These are phyloP conservation scores for Ptilonorhynchus violaceus DNA, from an alignment of 2,113 vertebrate genomes.

Conservation along the genomic window DNA sequence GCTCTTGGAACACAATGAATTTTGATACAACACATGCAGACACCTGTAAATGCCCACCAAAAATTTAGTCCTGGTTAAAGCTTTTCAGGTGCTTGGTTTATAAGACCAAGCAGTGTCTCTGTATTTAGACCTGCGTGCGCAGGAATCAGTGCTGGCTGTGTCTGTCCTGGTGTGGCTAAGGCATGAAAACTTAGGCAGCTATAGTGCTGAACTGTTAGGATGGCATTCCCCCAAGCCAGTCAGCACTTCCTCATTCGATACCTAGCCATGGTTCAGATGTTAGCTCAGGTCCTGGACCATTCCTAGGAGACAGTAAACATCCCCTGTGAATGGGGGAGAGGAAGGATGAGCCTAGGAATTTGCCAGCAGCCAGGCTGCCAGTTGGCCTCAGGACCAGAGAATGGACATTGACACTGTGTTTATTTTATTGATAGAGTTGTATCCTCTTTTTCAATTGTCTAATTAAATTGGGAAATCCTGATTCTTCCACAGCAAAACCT, in stretches of 20 bases:
- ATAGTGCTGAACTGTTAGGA: background rate
- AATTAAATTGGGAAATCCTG: background rate
- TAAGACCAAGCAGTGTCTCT: background rate
- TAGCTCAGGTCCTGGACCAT: background rate
- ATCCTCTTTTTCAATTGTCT: background rate
- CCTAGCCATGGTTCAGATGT: background rate
- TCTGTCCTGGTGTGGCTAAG: background rate
- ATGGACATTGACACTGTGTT: background rate
- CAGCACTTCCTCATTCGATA: background rate
- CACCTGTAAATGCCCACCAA: background rate
- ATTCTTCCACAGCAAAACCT: background rate
- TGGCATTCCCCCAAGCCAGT: background rate
- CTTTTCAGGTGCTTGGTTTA: background rate
- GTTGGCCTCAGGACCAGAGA: background rate
- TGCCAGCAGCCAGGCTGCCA: background rate
- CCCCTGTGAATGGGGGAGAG: background rate
- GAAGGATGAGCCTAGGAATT: background rate
- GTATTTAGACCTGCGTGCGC: fast-evolving
- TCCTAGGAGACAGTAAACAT: background rate
- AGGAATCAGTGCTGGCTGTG: background rate
- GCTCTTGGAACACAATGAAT: background rate
- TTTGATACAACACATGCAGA: background rate
- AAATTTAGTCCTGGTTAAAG: background rate
- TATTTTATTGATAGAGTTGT: background rate
- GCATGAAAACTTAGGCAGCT: background rate